Conservation (phyloP, 2,797 vertebrate genomes). For the Gallinago stenura region DNA sequence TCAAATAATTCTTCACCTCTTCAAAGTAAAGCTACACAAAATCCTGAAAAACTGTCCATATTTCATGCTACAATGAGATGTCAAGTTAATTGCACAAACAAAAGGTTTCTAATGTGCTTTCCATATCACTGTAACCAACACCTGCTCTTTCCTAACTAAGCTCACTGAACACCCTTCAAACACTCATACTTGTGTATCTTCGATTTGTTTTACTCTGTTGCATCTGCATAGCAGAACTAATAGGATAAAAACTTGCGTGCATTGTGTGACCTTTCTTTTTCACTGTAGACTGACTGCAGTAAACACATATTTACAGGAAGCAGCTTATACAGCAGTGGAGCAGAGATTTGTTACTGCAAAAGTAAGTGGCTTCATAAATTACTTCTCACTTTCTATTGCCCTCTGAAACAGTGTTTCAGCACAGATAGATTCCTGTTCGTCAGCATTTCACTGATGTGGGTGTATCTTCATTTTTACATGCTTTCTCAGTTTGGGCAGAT, state of each 20-base stretch:
- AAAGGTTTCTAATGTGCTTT: conserved; percentile 32
- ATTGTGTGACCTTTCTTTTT: conserved; percentile 14
- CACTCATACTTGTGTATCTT: not conserved
- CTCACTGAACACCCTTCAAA: not conserved
- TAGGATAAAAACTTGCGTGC: not conserved
- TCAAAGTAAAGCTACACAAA: conserved; percentile 10
- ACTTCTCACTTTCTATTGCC: conserved; percentile 1
- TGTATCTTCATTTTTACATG: not conserved
- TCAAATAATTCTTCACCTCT: conserved; percentile 16
- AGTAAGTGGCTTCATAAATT: conserved; percentile 7
- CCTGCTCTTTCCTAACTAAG: not conserved
- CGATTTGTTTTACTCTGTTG: conserved; percentile 18
- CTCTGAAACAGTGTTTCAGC: conserved; percentile 21
- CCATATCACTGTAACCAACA: not conserved
- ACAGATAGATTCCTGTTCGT: not conserved
- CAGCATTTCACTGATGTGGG: not conserved
- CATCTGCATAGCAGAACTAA: conserved; percentile 13
- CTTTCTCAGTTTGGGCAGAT: not conserved
- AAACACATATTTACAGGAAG: conserved; percentile 45
- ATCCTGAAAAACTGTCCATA: conserved; percentile 22
- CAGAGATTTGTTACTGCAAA: conserved; percentile 2
- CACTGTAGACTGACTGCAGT: not conserved
- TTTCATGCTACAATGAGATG: conserved; percentile 25
- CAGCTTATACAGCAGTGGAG: not conserved
- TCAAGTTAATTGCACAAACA: conserved; percentile 47